These are phyloP conservation scores for Glossophaga mutica DNA, from an alignment of 2,797 vertebrate genomes.

Conservation along the genomic window DNA sequence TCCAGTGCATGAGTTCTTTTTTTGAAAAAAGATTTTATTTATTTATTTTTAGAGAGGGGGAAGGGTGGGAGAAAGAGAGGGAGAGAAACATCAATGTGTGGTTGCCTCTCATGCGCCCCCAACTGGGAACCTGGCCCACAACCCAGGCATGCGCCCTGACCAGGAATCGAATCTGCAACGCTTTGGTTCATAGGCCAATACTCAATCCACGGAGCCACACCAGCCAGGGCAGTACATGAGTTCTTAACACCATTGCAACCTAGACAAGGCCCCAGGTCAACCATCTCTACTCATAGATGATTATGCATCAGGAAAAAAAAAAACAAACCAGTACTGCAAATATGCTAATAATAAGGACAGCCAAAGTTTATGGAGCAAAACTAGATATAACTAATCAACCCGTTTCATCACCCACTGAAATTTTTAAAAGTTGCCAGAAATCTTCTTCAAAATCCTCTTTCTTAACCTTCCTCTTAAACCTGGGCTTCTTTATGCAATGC, in stretches of 20 bases:
- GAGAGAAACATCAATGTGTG: no score
- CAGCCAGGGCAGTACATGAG: not conserved
- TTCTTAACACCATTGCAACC: not conserved
- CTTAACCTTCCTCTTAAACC: not conserved
- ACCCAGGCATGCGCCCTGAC: no score
- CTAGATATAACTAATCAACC: not conserved
- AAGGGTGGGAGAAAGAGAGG: no score
- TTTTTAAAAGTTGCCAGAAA: not conserved
- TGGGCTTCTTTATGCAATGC: not conserved
- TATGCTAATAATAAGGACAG: not conserved
- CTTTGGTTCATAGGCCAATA: no score
- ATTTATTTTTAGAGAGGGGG: no score
- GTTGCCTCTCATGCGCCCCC: no score
- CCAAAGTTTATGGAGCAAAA: not conserved
- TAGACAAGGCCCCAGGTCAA: not conserved
- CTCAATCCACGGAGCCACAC: no score
- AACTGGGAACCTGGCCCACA: no score
- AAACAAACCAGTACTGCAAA: not conserved
- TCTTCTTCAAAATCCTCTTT: not conserved
- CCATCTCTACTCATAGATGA: not conserved
- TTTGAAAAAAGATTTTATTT: no score
- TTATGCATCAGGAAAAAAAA: not conserved
- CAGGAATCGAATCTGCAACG: no score
- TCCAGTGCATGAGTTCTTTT: not conserved
- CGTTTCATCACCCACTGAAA: not conserved